Base-by-base conservation (phyloP, 2,113 vertebrate species). In the Planiliza haematocheilus region DNA sequence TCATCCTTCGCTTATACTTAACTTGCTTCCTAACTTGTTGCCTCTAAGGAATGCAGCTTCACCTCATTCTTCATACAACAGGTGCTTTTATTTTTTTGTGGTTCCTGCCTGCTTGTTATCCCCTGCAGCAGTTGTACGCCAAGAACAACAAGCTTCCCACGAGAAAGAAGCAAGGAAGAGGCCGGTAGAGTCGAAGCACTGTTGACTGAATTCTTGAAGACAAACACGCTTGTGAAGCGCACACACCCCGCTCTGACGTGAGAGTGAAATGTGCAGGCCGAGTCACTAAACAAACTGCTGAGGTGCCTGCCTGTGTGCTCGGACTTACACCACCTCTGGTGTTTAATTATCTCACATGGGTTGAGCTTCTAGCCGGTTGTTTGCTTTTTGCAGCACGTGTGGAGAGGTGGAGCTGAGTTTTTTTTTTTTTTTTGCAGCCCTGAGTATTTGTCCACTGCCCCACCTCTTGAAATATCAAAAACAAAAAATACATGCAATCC, bases 261-360 rank as follows among this genome's bases (percentile, higher is more conserved):
- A 74, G 66, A 68, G 45, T 70, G 30, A 56, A 18, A 41, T 8
- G 0, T 3, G 24, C 7, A 53, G 71, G 51, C 37, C 57, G 49
- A 84, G 59, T 61, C 52, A 81, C 63, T 74, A 72, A 81, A 56
- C 69, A 75, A 67, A 52, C 57, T 45, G 68, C 38, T 1, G 53
- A 68, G 42, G 39, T 37, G 64, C n/a, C 67, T 68, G 66, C 63
- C 7, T 20, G 8, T 10, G 17, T 52, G 61, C 17, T 64, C 38
- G 21, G 18, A 38, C 57, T 34, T 30, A 1, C 12, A 36, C 38
- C 42, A 56, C 38, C 8, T 38, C 30, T 12, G 17, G 24, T 57
- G 4, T 37, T 63, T 50, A 69, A 20, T 58, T 63, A 63, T 87
- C 76, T 65, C 10, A 48, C 60, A 55, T 53, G 53, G 53, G 68